Evolutionary conservation across 1,140 invertebrate genomes (phyloP).

Genomic region (Drosophila neocordata): DNA sequence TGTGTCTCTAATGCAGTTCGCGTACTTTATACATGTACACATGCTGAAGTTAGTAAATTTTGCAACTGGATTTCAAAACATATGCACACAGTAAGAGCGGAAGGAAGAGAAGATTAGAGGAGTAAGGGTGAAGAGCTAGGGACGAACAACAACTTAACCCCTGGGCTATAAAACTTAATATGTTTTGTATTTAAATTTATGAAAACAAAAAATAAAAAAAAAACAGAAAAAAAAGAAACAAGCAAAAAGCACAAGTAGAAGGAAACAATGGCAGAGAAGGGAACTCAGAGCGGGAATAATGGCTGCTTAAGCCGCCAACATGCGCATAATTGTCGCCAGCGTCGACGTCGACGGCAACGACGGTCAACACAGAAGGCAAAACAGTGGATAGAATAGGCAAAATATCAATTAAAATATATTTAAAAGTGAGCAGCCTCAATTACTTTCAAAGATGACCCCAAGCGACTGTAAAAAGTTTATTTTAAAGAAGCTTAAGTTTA

Average conservation of each 20-base stretch:
- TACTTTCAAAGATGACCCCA: not conserved
- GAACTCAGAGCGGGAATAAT: conserved; percentile 63
- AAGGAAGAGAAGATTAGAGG: too few relatives aligned
- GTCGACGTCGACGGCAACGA: conserved; percentile 14
- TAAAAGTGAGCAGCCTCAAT: not conserved
- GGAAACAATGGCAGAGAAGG: conserved; percentile 6
- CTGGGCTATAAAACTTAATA: conserved; percentile 78
- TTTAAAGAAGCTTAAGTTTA: too few relatives aligned
- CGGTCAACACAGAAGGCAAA: not conserved
- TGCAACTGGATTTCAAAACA: conserved; percentile 61
- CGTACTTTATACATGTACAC: conserved; percentile 33
- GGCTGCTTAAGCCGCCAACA: conserved; percentile 79
- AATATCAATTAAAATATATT: not conserved
- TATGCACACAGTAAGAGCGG: conserved; percentile 24
- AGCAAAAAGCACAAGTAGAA: not conserved
- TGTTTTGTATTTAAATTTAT: conserved; percentile 81
- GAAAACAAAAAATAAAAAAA: conserved; percentile 49
- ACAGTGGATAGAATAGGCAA: not conserved
- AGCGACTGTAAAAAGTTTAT: too few relatives aligned
- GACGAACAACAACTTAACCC: conserved; percentile 67
- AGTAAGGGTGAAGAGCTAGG: conserved; percentile 11
- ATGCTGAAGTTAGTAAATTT: conserved; percentile 73
- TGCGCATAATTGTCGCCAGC: conserved; percentile 75
- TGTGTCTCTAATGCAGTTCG: conserved; percentile 50
- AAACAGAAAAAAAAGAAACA: conserved; percentile 12